Base-by-base conservation (phyloP, 2,888 invertebrate genomes). In the Drosophila melanosoma region DNA sequence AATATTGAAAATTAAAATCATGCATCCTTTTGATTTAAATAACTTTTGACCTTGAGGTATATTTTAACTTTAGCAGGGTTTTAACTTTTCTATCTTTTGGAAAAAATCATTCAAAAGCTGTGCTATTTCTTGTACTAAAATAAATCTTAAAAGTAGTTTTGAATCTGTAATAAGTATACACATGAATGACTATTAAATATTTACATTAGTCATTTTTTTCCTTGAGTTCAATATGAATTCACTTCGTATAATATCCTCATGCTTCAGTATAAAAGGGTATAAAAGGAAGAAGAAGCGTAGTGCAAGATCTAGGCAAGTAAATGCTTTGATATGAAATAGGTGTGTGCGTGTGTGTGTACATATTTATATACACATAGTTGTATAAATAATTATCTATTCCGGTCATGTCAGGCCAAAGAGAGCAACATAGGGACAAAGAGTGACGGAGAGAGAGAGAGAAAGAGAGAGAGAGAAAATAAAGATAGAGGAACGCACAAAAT, bases 351-450 rank as follows among this genome's bases (percentile, higher is more conserved):
- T 49, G 33, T 36, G 38, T 48, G 11, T 33, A 32, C 23, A 23
- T 23, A 45, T 45, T 45, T 61, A 48, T 57, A n/a, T 32, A 57
- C 17, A 11, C 61, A 65, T 65, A 76, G 76, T 81, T 77, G 67
- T 77, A 75, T 62, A 81, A 82, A 82, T 84, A 89, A 85, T 90
- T 90, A 90, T 86, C 74, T 82, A 90, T 90, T 90, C 90, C 80
- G 83, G 91, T 91, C 90, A 89, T 87, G 91, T 87, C 75, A 79
- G 59, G 54, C 65, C 49, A 52, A 63, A 79, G 48, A 35, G 26
- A 40, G 26, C 54, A 42, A 62, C n/a, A 53, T 12, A 48, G 11
- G 35, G 23, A n/a, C 20, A 48, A 8, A 40, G 23, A n/a, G 33
- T n/a, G 29, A 10, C 40, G 1, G 20, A 45, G 26, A 15, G 17